Conservation (phyloP, 2,113 vertebrate genomes). For the Gasterosteus nipponicus region DNA sequence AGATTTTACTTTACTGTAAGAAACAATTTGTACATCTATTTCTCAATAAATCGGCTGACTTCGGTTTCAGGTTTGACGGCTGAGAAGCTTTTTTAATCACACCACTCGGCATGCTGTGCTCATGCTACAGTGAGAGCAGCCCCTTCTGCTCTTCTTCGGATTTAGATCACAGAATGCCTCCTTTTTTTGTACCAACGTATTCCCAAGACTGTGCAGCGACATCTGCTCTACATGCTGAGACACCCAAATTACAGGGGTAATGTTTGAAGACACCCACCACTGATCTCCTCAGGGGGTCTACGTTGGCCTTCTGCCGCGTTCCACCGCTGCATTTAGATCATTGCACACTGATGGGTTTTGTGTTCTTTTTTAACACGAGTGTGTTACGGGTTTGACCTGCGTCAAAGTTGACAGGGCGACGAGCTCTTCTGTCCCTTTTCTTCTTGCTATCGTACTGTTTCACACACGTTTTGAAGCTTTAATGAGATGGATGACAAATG, state of each 20-base stretch:
- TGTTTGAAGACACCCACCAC: slow-evolving; percentile 10
- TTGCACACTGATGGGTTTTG: not conserved
- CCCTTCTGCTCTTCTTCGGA: slow-evolving; percentile 15
- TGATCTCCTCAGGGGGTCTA: not conserved
- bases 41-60: not conserved
- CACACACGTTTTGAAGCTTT: not conserved
- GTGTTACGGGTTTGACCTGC: not conserved
- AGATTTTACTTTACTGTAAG: not conserved
- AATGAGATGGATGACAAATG: not conserved
- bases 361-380: not conserved
- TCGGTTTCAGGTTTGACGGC: not conserved
- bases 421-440: not conserved
- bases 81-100: not conserved
- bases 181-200: slow-evolving; percentile 6
- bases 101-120: not conserved
- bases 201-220: slow-evolving; percentile 4
- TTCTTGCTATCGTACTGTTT: not conserved
- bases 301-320: not conserved
- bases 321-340: not conserved
- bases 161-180: slow-evolving; percentile 22
- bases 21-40: not conserved
- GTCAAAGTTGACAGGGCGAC: not conserved
- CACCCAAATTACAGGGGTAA: not conserved
- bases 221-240: slow-evolving; percentile 14
- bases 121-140: not conserved